A percentile compares a stretch with the other conserved stretches of the same genome.
phyloP scores from a whole-genome alignment of 1,140 invertebrate genomes.

The Bicyclus anynana region DNA sequence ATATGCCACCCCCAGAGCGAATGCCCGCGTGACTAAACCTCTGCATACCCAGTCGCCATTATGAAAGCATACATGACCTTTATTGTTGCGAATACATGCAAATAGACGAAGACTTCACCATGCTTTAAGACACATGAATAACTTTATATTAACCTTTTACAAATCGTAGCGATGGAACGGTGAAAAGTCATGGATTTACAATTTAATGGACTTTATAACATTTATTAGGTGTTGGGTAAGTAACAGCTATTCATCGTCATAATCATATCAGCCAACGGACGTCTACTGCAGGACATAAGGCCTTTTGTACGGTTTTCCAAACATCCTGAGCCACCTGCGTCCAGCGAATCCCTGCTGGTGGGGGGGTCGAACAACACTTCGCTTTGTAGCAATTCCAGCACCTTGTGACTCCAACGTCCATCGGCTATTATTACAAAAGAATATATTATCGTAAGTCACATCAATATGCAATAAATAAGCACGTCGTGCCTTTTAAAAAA shows the following conservation, averaged over 20 bases:
- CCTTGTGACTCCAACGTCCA: too few species aligned
- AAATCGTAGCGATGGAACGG: neutral
- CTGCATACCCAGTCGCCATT: conserved; percentile 8
- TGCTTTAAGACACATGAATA: neutral
- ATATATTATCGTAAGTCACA: neutral
- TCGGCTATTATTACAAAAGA: neutral
- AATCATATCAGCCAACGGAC: too few species aligned
- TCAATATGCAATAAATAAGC: neutral
- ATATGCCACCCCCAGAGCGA: conserved; percentile 34
- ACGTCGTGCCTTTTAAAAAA: neutral
- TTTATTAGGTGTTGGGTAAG: neutral
- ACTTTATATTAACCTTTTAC: neutral
- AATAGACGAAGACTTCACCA: neutral
- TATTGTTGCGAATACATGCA: neutral
- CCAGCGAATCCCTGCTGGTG: too few species aligned
- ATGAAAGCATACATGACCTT: conserved; percentile 12
- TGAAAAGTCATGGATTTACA: neutral
- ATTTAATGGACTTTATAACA: neutral
- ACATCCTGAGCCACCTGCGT: too few species aligned
- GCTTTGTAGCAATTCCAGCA: too few species aligned
- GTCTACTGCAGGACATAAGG: too few species aligned
- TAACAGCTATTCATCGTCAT: too few species aligned
- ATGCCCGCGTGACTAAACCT: conserved; percentile 49
- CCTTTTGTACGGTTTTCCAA: too few species aligned
- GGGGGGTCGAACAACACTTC: too few species aligned